Evolutionary conservation across 2,113 vertebrate genomes (phyloP).

Genomic region (Planiliza haematocheilus): DNA sequence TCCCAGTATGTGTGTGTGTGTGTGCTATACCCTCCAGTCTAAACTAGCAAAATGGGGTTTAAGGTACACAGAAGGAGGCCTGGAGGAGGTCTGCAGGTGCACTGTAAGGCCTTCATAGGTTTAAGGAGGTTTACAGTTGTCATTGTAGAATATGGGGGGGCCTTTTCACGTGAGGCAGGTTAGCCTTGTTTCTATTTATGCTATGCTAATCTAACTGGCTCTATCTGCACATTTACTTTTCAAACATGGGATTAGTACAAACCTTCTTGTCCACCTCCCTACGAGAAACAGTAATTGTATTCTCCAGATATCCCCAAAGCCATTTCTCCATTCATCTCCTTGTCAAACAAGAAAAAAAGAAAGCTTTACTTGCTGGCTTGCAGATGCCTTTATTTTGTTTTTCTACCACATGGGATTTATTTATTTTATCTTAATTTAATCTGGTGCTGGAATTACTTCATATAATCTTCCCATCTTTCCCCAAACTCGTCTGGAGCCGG

Average conservation of each 20-base stretch:
- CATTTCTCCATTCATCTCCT: constrained; percentile 11
- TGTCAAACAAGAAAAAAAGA: constrained; percentile 14
- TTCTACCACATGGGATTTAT: constrained; percentile 38
- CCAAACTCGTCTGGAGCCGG: constrained; percentile 5
- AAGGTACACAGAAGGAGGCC: too few relatives aligned
- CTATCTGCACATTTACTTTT: background rate
- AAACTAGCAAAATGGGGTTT: too few relatives aligned
- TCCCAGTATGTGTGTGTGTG: too few relatives aligned
- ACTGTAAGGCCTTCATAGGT: too few relatives aligned
- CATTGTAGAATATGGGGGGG: too few relatives aligned
- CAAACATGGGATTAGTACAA: too few relatives aligned
- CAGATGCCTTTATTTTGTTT: constrained; percentile 29
- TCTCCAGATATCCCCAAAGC: background rate
- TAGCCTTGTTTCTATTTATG: background rate
- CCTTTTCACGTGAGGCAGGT: background rate
- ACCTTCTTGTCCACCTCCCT: background rate
- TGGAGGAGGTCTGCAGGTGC: too few relatives aligned
- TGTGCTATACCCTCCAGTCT: too few relatives aligned
- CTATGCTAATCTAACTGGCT: background rate
- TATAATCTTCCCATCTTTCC: constrained; percentile 7
- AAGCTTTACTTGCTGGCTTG: constrained; percentile 29
- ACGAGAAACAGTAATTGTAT: background rate
- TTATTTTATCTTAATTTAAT: constrained; percentile 50
- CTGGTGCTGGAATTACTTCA: constrained; percentile 38
- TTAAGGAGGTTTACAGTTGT: too few relatives aligned